phyloP scores from a whole-genome alignment of 2,888 invertebrate species.

The Andrena camellia region DNA sequence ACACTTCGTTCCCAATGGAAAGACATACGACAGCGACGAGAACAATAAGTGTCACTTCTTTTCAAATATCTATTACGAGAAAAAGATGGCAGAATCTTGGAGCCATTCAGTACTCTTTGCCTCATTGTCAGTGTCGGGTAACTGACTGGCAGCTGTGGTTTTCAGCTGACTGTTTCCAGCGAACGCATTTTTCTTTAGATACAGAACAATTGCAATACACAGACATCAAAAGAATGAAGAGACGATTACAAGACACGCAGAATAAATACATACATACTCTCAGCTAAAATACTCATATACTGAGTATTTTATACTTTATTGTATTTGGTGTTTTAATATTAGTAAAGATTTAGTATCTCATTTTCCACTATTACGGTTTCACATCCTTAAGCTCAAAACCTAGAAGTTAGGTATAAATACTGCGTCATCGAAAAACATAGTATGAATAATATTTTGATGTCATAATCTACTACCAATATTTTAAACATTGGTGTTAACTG shows the following conservation, averaged over 20 bases:
- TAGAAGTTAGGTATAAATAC: too few relatives aligned
- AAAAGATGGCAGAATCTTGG: conserved; percentile 34
- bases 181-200: conserved; percentile 36
- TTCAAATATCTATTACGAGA: neutral
- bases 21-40: neutral
- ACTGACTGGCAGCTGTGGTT: conserved; percentile 53
- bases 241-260: neutral
- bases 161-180: conserved; percentile 24
- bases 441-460: too few relatives aligned
- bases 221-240: conserved; percentile 27
- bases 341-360: too few relatives aligned
- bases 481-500: neutral
- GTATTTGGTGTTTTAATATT: too few relatives aligned
- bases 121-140: conserved; percentile 29
- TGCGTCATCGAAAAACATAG: too few relatives aligned
- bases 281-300: too few relatives aligned
- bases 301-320: too few relatives aligned
- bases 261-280: too few relatives aligned
- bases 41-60: conserved; percentile 16
- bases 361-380: too few relatives aligned
- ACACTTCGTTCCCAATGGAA: too few relatives aligned
- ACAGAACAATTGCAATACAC: conserved; percentile 46
- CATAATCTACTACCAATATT: too few relatives aligned
- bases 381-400: too few relatives aligned
- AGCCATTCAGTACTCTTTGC: conserved; percentile 57